Percentiles rank a stretch among this genome's conserved stretches.
These are phyloP conservation scores for Peromyscus attwateri DNA, from an alignment of 2,797 vertebrate genomes.

Conservation along the genomic window DNA sequence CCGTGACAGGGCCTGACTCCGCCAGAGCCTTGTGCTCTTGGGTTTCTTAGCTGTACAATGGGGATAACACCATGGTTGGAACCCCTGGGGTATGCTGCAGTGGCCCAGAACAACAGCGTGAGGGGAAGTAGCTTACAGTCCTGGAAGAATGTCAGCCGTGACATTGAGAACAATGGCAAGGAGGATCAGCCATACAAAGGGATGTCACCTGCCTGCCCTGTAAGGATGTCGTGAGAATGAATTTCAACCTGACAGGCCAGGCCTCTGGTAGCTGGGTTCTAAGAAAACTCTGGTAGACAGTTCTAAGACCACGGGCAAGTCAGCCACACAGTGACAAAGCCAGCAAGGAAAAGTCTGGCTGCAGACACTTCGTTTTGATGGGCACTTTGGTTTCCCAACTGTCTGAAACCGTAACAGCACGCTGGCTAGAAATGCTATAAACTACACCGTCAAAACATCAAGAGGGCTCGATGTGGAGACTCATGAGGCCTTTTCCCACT, in stretches of 20 bases:
- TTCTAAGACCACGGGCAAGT: neutral
- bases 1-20: neutral
- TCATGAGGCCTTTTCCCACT: neutral
- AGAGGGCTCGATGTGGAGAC: neutral
- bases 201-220: neutral
- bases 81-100: neutral
- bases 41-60: neutral
- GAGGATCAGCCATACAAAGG: neutral
- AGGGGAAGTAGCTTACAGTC: neutral
- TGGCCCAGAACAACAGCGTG: neutral
- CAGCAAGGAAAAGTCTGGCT: neutral
- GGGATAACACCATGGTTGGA: neutral
- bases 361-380: accelerated
- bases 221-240: neutral
- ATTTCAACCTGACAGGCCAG: neutral
- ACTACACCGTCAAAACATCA: neutral
- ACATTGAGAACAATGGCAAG: neutral
- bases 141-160: neutral
- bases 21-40: neutral
- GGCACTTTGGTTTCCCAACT: neutral
- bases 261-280: neutral
- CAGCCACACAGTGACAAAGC: neutral
- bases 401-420: neutral
- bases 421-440: neutral
- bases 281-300: neutral